phyloP scores from a whole-genome alignment of 2,888 invertebrate species.

The Enoplolaimus lenunculus region DNA sequence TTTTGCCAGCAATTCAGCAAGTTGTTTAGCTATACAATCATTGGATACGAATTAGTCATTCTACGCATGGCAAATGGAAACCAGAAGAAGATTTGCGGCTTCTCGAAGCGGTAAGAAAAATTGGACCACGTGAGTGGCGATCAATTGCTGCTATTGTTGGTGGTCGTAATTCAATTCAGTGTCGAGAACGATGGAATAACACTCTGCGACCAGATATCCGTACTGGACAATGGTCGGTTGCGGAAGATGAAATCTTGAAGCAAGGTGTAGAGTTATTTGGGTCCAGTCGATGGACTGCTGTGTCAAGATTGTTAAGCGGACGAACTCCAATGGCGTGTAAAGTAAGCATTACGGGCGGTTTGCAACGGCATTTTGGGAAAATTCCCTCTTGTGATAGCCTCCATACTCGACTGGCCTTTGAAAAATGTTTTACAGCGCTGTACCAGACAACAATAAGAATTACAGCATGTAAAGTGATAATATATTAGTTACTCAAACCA shows the following conservation, averaged over 20 bases:
- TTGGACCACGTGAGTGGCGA: constrained; percentile 30
- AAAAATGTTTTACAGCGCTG: no score
- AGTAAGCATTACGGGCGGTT: not conserved
- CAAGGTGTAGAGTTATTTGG: constrained; percentile 53
- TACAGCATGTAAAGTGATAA: no score
- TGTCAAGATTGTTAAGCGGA: constrained; percentile 28
- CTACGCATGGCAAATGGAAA: not conserved
- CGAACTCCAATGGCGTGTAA: constrained; percentile 22
- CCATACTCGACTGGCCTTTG: no score
- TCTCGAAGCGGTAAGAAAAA: constrained; percentile 29
- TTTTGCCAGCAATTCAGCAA: no score
- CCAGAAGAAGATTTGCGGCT: constrained; percentile 29
- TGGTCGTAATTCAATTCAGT: constrained; percentile 37
- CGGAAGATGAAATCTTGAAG: constrained; percentile 55
- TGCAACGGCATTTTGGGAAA: no score
- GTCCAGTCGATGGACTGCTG: constrained; percentile 46
- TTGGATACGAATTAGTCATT: no score
- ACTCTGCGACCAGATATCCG: constrained; percentile 19
- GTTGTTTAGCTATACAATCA: no score
- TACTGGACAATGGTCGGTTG: constrained; percentile 49
- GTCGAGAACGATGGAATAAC: constrained; percentile 37
- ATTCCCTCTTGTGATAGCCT: no score
- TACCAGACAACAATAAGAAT: no score
- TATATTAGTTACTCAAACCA: no score
- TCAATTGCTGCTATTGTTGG: constrained; percentile 36